A percentile compares a stretch with the other conserved stretches of the same genome.
phyloP scores from a whole-genome alignment of 2,113 vertebrate genomes.

The Lasiurus borealis region DNA sequence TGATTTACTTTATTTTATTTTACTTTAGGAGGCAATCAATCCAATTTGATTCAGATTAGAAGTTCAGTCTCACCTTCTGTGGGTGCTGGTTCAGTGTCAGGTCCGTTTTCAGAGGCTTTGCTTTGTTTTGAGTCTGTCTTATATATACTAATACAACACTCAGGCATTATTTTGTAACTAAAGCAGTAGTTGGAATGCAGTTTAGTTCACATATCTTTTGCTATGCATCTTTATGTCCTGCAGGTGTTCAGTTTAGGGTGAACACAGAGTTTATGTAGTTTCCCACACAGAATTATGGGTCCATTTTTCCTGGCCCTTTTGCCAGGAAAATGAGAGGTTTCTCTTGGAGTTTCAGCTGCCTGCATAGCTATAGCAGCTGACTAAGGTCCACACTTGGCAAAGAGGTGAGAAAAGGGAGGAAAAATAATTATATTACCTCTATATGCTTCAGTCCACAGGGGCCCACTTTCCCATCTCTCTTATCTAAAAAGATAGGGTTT shows the following conservation, averaged over 20 bases:
- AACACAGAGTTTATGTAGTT: not conserved
- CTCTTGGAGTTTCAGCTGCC: slow-evolving; percentile 23
- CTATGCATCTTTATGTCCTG: not conserved
- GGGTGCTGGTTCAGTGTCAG: not conserved
- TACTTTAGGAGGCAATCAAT: slow-evolving; percentile 13
- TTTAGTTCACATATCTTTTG: not conserved
- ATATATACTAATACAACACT: not conserved
- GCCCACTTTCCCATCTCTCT: not conserved
- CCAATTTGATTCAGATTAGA: slow-evolving; percentile 15
- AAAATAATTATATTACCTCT: not conserved
- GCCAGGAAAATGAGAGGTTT: not conserved
- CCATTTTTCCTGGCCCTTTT: not conserved
- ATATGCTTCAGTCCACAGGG: not conserved
- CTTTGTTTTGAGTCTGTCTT: not conserved
- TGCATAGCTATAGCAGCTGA: not conserved
- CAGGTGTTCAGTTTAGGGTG: not conserved
- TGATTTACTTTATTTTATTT: not conserved
- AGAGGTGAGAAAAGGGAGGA: not conserved
- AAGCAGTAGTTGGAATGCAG: not conserved
- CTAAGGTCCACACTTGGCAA: not conserved
- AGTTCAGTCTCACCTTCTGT: not conserved
- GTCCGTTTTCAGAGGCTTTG: not conserved
- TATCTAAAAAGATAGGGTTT: not conserved
- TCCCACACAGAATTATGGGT: not conserved
- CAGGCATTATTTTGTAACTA: slow-evolving; percentile 15